Percentiles rank a stretch among this genome's conserved stretches.
These are phyloP conservation scores for Chascanopsetta lugubris DNA, from an alignment of 2,113 vertebrate genomes.

Conservation along the genomic window DNA sequence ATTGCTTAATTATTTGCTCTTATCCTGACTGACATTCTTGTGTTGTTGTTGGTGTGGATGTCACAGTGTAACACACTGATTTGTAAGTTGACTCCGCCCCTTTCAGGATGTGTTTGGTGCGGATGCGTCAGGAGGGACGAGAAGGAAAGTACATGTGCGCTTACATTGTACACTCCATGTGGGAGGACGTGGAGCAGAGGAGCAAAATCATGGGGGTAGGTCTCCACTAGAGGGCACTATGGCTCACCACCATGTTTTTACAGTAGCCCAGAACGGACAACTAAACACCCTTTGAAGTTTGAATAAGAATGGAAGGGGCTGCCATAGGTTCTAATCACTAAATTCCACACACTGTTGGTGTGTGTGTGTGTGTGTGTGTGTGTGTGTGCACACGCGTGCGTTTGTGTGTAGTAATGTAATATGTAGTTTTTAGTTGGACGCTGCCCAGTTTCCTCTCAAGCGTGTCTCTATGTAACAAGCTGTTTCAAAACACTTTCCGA, in stretches of 20 bases:
- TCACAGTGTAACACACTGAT: neutral
- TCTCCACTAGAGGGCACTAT: too few relatives aligned
- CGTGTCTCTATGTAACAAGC: neutral
- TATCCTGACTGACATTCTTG: neutral
- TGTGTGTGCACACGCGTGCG: too few relatives aligned
- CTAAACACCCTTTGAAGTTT: too few relatives aligned
- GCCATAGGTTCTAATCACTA: too few relatives aligned
- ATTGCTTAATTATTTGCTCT: too few relatives aligned
- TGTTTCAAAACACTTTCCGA: neutral
- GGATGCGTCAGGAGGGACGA: conserved; percentile 96
- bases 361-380: too few relatives aligned
- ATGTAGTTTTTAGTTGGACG: neutral
- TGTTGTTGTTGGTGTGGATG: too few relatives aligned
- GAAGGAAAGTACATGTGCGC: conserved; percentile 96
- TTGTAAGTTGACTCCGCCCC: too few relatives aligned
- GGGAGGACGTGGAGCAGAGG: conserved; percentile 97
- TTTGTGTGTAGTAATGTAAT: neutral
- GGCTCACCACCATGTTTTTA: too few relatives aligned
- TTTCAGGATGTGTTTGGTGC: conserved; percentile 95
- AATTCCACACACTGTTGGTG: too few relatives aligned
- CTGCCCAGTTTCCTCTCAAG: conserved; percentile 8
- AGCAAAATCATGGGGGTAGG: conserved; percentile 97
- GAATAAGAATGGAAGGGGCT: too few relatives aligned
- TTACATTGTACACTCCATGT: conserved; percentile 97
- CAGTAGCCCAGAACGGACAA: too few relatives aligned